These are phyloP conservation scores for Oscheius sp. DNA, from an alignment of 2,888 invertebrate genomes.

Conservation along the genomic window DNA sequence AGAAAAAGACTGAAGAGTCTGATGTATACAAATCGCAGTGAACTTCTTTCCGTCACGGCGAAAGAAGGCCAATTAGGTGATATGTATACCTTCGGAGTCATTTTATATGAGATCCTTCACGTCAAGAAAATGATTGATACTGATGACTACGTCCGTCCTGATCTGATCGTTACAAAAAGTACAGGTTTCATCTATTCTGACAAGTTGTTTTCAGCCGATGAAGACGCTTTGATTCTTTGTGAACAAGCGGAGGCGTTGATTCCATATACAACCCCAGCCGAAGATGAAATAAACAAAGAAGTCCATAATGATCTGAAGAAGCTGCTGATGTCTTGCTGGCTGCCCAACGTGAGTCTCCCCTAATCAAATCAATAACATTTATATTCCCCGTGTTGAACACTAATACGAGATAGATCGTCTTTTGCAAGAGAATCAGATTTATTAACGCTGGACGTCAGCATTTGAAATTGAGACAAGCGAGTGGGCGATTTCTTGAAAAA, in stretches of 20 bases:
- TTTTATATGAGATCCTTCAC: constrained; percentile 62
- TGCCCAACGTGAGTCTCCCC: constrained; percentile 28
- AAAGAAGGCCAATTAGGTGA: constrained; percentile 42
- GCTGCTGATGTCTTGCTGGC: constrained; percentile 54
- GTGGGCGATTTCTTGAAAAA: no score
- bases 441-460: no score
- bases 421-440: no score
- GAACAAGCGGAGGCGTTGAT: constrained; percentile 53
- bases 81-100: constrained; percentile 65
- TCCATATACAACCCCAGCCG: constrained; percentile 44
- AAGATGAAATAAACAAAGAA: constrained; percentile 34
- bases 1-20: constrained; percentile 45
- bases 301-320: constrained; percentile 60
- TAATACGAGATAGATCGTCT: no score
- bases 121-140: constrained; percentile 44
- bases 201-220: constrained; percentile 39
- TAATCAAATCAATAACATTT: no score
- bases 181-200: background rate
- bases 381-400: no score
- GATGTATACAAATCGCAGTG: constrained; percentile 46
- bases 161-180: background rate
- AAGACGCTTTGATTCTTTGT: constrained; percentile 57
- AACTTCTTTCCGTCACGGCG: constrained; percentile 4
- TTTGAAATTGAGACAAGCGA: no score
- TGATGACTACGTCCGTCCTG: constrained; percentile 32